phyloP scores from a whole-genome alignment of 2,113 vertebrate species.

The Peromyscus leucopus region DNA sequence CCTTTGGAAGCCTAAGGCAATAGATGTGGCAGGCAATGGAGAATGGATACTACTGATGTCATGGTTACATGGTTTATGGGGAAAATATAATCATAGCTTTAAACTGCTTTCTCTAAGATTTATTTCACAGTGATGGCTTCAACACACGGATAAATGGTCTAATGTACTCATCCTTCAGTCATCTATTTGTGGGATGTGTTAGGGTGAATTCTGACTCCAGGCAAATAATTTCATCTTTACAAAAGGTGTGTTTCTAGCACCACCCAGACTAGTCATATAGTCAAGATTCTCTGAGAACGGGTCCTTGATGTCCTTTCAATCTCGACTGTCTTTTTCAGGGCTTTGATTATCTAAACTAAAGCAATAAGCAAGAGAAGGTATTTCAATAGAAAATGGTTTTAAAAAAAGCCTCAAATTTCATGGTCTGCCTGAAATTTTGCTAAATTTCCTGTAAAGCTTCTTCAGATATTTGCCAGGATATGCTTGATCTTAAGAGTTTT shows the following conservation, averaged over 20 bases:
- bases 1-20: too few species aligned
- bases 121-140: background rate
- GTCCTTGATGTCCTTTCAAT: background rate
- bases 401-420: too few species aligned
- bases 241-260: background rate
- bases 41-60: too few species aligned
- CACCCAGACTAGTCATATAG: background rate
- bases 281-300: background rate
- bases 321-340: background rate
- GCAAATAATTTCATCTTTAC: too few species aligned
- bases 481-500: too few species aligned
- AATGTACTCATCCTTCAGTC: background rate
- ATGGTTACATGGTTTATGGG: background rate
- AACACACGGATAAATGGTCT: background rate
- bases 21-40: too few species aligned
- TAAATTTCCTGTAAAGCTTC: too few species aligned
- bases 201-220: background rate
- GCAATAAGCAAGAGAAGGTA: too few species aligned
- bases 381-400: too few species aligned
- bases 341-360: too few species aligned
- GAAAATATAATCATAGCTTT: background rate
- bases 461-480: too few species aligned
- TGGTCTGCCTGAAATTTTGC: too few species aligned
- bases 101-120: background rate
- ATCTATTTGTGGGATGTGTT: background rate